Evolutionary conservation across 1,140 invertebrate genomes (phyloP), one percentile per base, ranked within the genome.

Genomic region (Helicorthomorpha holstii): DNA sequence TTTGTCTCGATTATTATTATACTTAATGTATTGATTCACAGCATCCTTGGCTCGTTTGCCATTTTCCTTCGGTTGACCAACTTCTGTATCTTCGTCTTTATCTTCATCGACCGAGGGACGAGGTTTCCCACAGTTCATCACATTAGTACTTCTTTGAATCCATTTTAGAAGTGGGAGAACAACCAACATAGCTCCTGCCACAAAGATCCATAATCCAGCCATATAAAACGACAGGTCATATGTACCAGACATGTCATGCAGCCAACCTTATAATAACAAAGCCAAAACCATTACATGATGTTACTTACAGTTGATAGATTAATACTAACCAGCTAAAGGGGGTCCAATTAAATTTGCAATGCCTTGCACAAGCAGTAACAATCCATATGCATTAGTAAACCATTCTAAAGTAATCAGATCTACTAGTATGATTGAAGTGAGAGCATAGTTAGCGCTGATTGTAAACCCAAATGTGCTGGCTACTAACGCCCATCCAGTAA

Each of bases 301-400:
- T n/a, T n/a, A 34, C 7, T 16, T 34, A 34, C 29, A 34, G 29
- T 16, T 7, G 16, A 34, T 7, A 34, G 7, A 7, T 34, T 34
- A 7, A 7, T 34, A 34, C 41, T 16, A 21, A 53, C 85, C 88
- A 60, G 82, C 85, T 29, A 92, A 62, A 12, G 88, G 86, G 43
- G 88, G 85, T 27, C 89, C 89, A 58, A 89, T 75, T 1, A 92
- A 72, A 64, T 90, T 87, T 1, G 85, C 86, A 34, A 91, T 67
- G 2, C 89, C 90, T 66, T 93, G 88, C 50, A 91, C 85, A 2
- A 93, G 70, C 49, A 90, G 68, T 29, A 92, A 65, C 52, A 93
- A 69, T 12, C 90, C 89, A 61, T 93, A 92, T 2, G 86, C 86
- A 60, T 85, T 88, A 1, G 88, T 86, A 61, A 95, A 90, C 60